Evolutionary conservation across 2,888 invertebrate genomes (phyloP).

Genomic region (Eutolmus rufibarbis): DNA sequence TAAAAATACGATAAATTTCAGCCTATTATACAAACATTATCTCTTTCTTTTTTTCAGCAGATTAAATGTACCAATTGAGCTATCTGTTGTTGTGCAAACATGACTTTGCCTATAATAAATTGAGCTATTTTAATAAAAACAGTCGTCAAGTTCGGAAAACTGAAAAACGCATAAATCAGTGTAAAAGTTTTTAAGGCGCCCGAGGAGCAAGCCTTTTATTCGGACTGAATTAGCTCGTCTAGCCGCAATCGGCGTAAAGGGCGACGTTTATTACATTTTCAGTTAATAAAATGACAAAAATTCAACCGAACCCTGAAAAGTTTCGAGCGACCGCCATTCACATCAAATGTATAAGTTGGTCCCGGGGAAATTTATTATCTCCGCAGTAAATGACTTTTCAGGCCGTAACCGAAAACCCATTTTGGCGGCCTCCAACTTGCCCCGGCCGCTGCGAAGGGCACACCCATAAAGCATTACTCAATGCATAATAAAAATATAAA

Average conservation of each 20-base stretch:
- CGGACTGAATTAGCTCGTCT: not conserved
- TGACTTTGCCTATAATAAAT: not conserved
- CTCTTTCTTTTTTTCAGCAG: not conserved
- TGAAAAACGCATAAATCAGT: not conserved
- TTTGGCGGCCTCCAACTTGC: not conserved
- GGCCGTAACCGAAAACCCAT: slow-evolving; percentile 10
- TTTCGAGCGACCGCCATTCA: not conserved
- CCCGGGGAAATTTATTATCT: slow-evolving; percentile 14
- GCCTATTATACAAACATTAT: no score
- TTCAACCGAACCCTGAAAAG: not conserved
- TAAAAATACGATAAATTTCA: no score
- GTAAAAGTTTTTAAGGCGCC: not conserved
- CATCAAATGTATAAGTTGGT: not conserved
- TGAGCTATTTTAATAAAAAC: not conserved
- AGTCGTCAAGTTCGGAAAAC: not conserved
- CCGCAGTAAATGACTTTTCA: not conserved
- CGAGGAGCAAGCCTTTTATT: not conserved
- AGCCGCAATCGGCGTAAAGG: slow-evolving; percentile 1
- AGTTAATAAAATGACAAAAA: slow-evolving; percentile 16
- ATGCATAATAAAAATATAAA: slow-evolving; percentile 45
- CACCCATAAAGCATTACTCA: slow-evolving; percentile 17
- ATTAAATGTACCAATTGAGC: not conserved
- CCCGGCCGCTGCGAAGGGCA: not conserved
- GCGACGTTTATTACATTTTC: slow-evolving; percentile 15
- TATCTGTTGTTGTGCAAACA: not conserved